Evolutionary conservation across 2,797 vertebrate species (phyloP), one percentile per base, ranked within the genome.

Genomic region (Botia almorhae): DNA sequence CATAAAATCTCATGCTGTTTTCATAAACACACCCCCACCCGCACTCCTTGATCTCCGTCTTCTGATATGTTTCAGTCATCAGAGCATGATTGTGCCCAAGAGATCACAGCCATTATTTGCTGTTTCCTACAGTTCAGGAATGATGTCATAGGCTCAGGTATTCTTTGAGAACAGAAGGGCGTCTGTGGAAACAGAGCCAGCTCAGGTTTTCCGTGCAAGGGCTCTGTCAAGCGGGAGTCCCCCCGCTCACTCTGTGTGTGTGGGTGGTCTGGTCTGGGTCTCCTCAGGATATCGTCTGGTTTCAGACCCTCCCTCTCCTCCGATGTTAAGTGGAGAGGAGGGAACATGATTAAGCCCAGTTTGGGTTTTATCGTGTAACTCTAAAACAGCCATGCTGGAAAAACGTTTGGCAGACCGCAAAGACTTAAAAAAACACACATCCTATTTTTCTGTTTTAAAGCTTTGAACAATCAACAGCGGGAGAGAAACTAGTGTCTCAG

Each of bases 341-440:
- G 79, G 71, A 85, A 79, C 67, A 39, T 70, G 75, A 73, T 65
- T 77, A 80, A 74, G 81, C 67, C 56, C 70, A 58, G 75, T 83
- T 79, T 70, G 58, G 72, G 71, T 83, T 82, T 83, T 80, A 85
- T 84, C 76, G 4, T 70, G 69, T 14, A 53, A 76, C 21, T n/a
- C 81, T 74, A 73, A 80, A 81, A 76, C 14, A 53, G 21, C 76
- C 69, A 51, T 1, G 80, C 69, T 80, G 76, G 61, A 81, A 75
- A 76, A 69, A 53, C 12, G 19, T 33, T 83, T 78, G 70, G 64
- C 13, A 53, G 51, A 76, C 81, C 48, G n/a, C 64, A 78, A 69
- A 69, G 50, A n/a, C 56, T 39, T 70, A n/a, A 56, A 68, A 63
- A 81, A 74, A 69, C 46, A 69, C 63, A 81, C 63, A 69, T 81